Percentiles rank a stretch among this genome's conserved stretches.
phyloP scores from a whole-genome alignment of 2,113 vertebrate genomes.

The Brienomyrus brachyistius region DNA sequence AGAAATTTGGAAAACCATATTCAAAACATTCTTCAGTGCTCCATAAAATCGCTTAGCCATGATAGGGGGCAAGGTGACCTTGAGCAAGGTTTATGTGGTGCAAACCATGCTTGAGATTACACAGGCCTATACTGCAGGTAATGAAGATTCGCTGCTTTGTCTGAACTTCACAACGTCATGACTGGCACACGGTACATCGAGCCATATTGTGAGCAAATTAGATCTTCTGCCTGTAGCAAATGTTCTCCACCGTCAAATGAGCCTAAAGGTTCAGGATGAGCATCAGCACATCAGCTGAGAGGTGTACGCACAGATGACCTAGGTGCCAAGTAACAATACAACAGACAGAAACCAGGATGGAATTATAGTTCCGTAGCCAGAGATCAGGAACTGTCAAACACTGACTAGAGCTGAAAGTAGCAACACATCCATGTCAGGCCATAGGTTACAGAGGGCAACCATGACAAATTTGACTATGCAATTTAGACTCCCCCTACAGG shows the following conservation, averaged over 20 bases:
- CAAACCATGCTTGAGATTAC: neutral
- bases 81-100: neutral
- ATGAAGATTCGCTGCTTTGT: neutral
- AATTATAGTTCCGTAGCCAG: neutral
- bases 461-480: neutral
- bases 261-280: neutral
- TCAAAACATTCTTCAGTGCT: neutral
- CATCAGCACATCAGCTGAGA: neutral
- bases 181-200: neutral
- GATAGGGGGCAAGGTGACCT: neutral
- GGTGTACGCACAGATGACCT: neutral
- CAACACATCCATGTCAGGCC: neutral
- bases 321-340: neutral
- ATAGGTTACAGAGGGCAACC: neutral
- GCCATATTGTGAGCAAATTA: neutral
- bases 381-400: neutral
- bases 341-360: neutral
- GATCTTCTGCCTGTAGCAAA: neutral
- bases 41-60: neutral
- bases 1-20: neutral
- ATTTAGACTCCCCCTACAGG: neutral
- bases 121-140: neutral
- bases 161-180: neutral
- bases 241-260: neutral
- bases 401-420: neutral